These are phyloP conservation scores for Drosophila recens DNA, from an alignment of 2,888 invertebrate species.

Conservation along the genomic window DNA sequence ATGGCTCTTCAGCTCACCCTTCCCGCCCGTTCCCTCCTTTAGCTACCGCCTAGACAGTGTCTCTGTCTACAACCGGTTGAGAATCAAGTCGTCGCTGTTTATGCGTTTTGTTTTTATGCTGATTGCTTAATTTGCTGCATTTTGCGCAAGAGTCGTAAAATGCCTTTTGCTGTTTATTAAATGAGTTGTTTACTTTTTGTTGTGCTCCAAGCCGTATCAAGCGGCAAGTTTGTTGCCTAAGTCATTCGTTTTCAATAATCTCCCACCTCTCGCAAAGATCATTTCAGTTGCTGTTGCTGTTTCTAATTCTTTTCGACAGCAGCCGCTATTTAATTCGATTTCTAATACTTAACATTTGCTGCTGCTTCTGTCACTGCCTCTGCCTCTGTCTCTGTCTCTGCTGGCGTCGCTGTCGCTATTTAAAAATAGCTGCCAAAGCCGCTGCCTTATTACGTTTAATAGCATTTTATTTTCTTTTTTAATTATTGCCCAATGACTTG, in stretches of 20 bases:
- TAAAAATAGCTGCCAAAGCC: constrained; percentile 60
- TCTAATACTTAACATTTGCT: constrained; percentile 47
- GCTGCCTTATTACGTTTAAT: constrained; percentile 79
- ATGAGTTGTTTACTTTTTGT: constrained; percentile 63
- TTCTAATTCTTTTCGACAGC: constrained; percentile 17
- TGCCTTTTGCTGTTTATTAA: constrained; percentile 55
- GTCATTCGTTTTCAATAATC: constrained; percentile 60
- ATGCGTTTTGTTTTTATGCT: constrained; percentile 77
- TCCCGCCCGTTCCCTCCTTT: neutral
- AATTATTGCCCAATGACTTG: constrained; percentile 82
- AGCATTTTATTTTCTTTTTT: constrained; percentile 78
- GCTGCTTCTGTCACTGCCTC: neutral
- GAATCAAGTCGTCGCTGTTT: constrained; percentile 59
- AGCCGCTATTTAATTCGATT: constrained; percentile 49
- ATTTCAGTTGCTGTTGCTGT: constrained; percentile 7
- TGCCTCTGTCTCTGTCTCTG: neutral
- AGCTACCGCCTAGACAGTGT: neutral
- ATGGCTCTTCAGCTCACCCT: constrained; percentile 31
- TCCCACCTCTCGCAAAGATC: neutral
- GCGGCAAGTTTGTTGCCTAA: constrained; percentile 78
- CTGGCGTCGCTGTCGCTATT: constrained; percentile 6
- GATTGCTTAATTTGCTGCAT: constrained; percentile 81
- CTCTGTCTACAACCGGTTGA: constrained; percentile 45
- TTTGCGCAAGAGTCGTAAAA: constrained; percentile 77
- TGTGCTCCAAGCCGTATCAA: constrained; percentile 15